These are phyloP conservation scores for Benthosema pterotum DNA, from an alignment of 2,797 vertebrate genomes.

Conservation along the genomic window DNA sequence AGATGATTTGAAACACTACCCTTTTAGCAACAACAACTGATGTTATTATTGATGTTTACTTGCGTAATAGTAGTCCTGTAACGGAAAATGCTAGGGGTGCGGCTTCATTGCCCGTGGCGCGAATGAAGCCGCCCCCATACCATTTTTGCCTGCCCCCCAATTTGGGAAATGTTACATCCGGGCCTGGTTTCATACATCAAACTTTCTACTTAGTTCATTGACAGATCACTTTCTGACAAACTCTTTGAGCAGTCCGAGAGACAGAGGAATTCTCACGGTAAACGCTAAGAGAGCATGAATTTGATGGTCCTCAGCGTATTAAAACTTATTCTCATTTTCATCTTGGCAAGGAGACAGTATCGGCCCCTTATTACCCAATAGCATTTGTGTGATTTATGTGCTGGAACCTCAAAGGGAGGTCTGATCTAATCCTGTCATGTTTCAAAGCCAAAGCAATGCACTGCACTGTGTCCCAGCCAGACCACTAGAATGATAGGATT, in stretches of 20 bases:
- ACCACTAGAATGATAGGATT: slow-evolving; percentile 55
- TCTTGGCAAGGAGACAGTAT: slow-evolving; percentile 31
- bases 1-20: no score
- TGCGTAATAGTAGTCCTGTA: no score
- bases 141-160: no score
- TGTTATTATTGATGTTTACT: no score
- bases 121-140: no score
- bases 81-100: no score
- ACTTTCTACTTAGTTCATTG: slow-evolving; percentile 12
- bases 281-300: slow-evolving; percentile 33
- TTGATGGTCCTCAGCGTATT: slow-evolving; percentile 42
- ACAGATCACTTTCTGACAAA: slow-evolving; percentile 21
- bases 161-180: no score
- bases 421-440: slow-evolving; percentile 54
- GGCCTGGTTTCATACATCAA: no score
- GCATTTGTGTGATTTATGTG: slow-evolving; percentile 56
- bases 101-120: no score
- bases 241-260: slow-evolving; percentile 24
- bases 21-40: no score
- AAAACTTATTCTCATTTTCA: slow-evolving; percentile 37
- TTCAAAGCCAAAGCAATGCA: slow-evolving; percentile 45
- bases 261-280: slow-evolving; percentile 29
- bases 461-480: slow-evolving; percentile 42
- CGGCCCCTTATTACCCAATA: slow-evolving; percentile 37
- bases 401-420: slow-evolving; percentile 50